Conservation (phyloP, 2,113 vertebrate species). For the Bungarus multicinctus region DNA sequence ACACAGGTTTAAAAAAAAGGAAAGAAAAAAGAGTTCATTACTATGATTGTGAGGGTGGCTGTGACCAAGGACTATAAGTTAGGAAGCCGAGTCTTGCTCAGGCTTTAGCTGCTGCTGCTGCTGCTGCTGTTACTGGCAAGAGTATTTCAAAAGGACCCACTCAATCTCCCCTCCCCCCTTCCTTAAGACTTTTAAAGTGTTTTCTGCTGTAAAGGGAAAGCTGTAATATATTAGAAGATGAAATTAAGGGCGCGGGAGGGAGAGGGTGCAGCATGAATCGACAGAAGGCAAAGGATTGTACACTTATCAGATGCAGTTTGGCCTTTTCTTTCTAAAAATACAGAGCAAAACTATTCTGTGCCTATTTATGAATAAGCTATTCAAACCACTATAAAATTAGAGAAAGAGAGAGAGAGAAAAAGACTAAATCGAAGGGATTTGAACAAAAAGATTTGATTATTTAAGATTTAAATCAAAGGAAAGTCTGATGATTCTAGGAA, state of each 20-base stretch:
- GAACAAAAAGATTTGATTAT: slow-evolving; percentile 50
- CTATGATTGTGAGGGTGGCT: slow-evolving; percentile 33
- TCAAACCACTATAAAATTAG: slow-evolving; percentile 61
- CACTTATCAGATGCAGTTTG: slow-evolving; percentile 82
- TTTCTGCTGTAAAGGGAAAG: slow-evolving; percentile 79
- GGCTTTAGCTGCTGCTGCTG: slow-evolving; percentile 32
- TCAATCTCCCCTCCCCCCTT: slow-evolving; percentile 39
- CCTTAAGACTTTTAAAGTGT: slow-evolving; percentile 62
- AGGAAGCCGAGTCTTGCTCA: slow-evolving; percentile 50
- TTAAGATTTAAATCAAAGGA: slow-evolving; percentile 72
- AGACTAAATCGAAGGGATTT: slow-evolving; percentile 58
- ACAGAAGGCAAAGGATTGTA: slow-evolving; percentile 89
- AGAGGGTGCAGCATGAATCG: slow-evolving; percentile 81
- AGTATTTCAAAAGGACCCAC: not conserved
- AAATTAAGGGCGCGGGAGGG: slow-evolving; percentile 78
- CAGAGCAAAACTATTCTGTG: slow-evolving; percentile 80
- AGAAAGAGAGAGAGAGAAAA: not conserved
- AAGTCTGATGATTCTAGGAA: slow-evolving; percentile 85
- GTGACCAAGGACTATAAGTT: slow-evolving; percentile 59
- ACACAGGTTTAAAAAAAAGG: not conserved
- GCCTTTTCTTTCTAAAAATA: slow-evolving; percentile 65
- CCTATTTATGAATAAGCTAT: slow-evolving; percentile 88
- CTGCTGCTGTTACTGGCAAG: not conserved
- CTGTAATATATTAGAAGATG: slow-evolving; percentile 78
- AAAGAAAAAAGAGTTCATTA: slow-evolving; percentile 53